Percentiles rank a stretch among this genome's conserved stretches.
phyloP scores from a whole-genome alignment of 30 jellyfish, hydroid and myxozoan species.

The Mastigias papua region DNA sequence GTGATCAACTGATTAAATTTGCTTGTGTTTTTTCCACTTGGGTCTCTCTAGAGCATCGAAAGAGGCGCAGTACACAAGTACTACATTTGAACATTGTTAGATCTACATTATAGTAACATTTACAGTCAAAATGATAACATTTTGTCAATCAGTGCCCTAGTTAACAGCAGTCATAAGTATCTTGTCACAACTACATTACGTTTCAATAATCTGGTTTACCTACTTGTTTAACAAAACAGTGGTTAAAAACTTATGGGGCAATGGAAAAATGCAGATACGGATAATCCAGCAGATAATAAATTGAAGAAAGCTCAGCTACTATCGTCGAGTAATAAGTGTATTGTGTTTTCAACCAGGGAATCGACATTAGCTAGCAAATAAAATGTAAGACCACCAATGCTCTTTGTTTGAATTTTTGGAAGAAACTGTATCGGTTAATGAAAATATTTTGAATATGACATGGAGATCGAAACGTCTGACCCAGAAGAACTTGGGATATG shows the following conservation, averaged over 20 bases:
- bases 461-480: not conserved
- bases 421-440: not conserved
- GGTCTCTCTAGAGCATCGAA: not conserved
- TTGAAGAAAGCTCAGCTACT: not conserved
- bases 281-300: not conserved
- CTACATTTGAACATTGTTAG: not conserved
- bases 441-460: not conserved
- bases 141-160: not conserved
- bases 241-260: not conserved
- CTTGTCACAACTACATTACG: not conserved
- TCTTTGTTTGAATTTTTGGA: not conserved
- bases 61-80: not conserved
- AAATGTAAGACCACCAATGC: not conserved
- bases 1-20: too few relatives aligned
- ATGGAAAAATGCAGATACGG: not conserved
- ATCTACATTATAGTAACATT: not conserved
- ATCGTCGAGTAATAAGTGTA: not conserved
- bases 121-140: not conserved
- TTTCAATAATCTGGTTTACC: not conserved
- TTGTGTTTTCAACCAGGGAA: not conserved
- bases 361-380: not conserved
- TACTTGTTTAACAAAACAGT: not conserved
- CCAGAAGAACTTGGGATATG: too few relatives aligned
- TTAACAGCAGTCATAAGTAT: not conserved
- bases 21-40: too few relatives aligned